Evolutionary conservation across 2,888 invertebrate species (phyloP).

Genomic region (Drosophila melanocephala): DNA sequence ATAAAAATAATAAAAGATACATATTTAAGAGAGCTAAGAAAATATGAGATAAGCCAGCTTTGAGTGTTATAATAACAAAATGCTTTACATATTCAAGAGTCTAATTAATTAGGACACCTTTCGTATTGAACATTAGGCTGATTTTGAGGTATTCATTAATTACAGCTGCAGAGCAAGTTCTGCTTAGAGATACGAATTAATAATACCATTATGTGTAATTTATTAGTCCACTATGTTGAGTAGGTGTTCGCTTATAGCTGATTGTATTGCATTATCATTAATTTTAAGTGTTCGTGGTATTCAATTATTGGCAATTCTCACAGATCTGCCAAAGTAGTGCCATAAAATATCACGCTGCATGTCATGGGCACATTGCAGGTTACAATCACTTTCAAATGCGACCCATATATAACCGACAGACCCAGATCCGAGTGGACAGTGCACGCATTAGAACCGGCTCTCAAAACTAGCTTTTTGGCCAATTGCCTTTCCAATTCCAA

Average conservation of each 20-base stretch:
- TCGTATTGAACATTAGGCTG: neutral
- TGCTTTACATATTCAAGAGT: neutral
- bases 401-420: slow-evolving; percentile 58
- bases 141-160: neutral
- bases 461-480: slow-evolving; percentile 54
- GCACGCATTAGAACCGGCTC: slow-evolving; percentile 78
- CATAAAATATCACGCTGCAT: slow-evolving; percentile 44
- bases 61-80: neutral
- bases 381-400: slow-evolving; percentile 78
- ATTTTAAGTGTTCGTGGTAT: neutral
- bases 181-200: neutral
- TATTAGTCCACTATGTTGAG: neutral
- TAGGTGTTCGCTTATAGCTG: neutral
- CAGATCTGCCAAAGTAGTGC: slow-evolving; percentile 27
- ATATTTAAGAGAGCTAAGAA: neutral
- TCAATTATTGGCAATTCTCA: slow-evolving; percentile 17
- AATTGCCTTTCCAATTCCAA: slow-evolving; percentile 65
- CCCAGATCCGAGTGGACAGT: slow-evolving; percentile 50
- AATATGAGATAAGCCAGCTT: neutral
- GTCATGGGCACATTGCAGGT: slow-evolving; percentile 40
- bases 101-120: neutral
- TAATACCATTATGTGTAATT: neutral
- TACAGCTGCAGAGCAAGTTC: neutral
- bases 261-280: slow-evolving; percentile 11
- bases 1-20: neutral